phyloP scores from a whole-genome alignment of 2,113 vertebrate species.

The Charadrius vociferus region DNA sequence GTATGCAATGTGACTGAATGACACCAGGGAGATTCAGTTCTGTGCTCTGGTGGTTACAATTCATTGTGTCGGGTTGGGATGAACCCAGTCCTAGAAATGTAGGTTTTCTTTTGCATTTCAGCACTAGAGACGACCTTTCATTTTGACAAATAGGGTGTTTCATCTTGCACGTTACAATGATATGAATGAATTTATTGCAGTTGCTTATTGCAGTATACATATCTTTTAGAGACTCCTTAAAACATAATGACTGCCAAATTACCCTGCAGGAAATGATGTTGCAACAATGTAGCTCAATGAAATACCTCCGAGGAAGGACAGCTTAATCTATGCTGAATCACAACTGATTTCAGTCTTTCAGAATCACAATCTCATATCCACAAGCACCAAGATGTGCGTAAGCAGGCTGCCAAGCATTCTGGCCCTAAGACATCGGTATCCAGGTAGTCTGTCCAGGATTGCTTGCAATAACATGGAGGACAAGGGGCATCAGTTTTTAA shows the following conservation, averaged over 20 bases:
- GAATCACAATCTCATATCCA: background rate
- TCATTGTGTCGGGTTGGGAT: background rate
- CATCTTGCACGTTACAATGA: background rate
- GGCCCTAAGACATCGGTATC: background rate
- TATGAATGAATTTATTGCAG: background rate
- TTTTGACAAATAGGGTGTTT: background rate
- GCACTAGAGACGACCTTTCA: background rate
- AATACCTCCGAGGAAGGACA: background rate
- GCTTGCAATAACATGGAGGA: background rate
- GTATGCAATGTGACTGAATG: background rate
- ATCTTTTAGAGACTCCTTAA: background rate
- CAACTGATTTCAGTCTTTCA: background rate
- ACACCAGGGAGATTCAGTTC: background rate
- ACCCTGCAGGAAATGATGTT: background rate
- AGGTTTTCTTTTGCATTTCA: background rate
- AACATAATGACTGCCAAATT: background rate
- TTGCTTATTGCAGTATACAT: background rate
- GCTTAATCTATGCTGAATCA: background rate
- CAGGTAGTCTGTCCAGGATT: background rate
- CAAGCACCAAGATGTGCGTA: background rate
- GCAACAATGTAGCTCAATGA: background rate
- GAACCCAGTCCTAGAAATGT: background rate
- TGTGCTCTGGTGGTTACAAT: background rate
- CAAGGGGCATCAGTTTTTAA: background rate
- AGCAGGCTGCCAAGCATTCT: background rate